Percentiles rank a stretch among this genome's conserved stretches.
Evolutionary conservation across 2,797 vertebrate species (phyloP).

Genomic region (Eospalax fontanierii): DNA sequence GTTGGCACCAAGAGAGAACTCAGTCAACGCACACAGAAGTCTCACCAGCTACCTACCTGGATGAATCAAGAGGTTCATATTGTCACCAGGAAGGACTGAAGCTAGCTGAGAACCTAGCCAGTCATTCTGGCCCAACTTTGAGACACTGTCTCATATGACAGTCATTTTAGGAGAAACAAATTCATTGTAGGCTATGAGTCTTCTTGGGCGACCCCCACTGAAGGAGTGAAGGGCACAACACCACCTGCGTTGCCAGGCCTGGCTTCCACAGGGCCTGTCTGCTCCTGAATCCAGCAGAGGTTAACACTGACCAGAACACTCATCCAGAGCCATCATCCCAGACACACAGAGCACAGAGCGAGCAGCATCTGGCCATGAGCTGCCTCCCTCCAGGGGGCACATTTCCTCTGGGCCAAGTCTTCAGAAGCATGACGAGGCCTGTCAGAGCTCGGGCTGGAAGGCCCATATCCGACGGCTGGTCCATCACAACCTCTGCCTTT

Average conservation of each 20-base stretch:
- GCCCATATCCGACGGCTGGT: too few relatives aligned
- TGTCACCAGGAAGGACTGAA: neutral
- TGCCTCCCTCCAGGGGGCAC: accelerated
- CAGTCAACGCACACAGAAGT: neutral
- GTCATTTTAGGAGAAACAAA: neutral
- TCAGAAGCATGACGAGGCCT: too few relatives aligned
- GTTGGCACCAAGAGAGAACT: neutral
- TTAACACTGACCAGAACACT: too few relatives aligned
- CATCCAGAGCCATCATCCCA: neutral
- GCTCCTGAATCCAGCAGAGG: too few relatives aligned
- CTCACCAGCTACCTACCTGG: neutral
- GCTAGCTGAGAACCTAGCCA: neutral
- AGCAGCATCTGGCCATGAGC: accelerated
- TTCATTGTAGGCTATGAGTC: too few relatives aligned
- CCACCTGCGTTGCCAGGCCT: neutral
- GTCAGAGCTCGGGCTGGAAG: neutral
- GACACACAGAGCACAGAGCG: accelerated
- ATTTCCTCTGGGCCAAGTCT: accelerated
- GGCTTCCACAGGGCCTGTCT: accelerated
- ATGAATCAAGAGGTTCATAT: neutral
- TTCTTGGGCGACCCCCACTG: neutral
- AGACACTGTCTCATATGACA: too few relatives aligned
- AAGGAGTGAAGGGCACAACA: neutral
- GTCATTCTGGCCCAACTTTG: too few relatives aligned
- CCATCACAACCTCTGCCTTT: neutral